A percentile compares a stretch with the other conserved stretches of the same genome.
Evolutionary conservation across 2,113 vertebrate species (phyloP).

Genomic region (Gobiocypris rarus): DNA sequence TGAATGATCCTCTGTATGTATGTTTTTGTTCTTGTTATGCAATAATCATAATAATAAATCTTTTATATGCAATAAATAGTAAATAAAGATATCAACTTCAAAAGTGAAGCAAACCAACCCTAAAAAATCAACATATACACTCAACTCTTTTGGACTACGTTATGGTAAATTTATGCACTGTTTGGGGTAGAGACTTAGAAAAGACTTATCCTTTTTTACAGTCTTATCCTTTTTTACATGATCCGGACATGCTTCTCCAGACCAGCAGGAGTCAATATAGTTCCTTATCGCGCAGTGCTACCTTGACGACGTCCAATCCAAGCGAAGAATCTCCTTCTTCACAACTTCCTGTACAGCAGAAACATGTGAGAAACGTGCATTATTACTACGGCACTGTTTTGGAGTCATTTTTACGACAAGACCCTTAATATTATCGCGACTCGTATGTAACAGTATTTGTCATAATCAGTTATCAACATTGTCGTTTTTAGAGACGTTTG

Average conservation of each 20-base stretch:
- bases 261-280: conserved; percentile 9
- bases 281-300: too few relatives aligned
- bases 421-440: background rate
- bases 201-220: background rate
- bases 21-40: too few relatives aligned
- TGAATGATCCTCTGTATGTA: too few relatives aligned
- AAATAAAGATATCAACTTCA: too few relatives aligned
- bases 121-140: too few relatives aligned
- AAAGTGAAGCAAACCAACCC: too few relatives aligned
- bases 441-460: background rate
- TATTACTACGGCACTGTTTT: background rate
- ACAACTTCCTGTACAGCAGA: conserved; percentile 23
- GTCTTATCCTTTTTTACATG: too few relatives aligned
- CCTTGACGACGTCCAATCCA: background rate
- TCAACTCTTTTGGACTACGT: too few relatives aligned
- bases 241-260: background rate
- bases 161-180: background rate
- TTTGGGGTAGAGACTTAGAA: background rate
- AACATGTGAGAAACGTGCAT: conserved; percentile 44
- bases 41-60: too few relatives aligned
- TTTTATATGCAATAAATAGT: too few relatives aligned
- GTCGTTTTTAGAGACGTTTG: background rate
- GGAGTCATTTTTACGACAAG: background rate
- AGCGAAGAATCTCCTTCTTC: background rate
- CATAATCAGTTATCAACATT: background rate